phyloP scores from a whole-genome alignment of 2,888 invertebrate species.

The Venustoraphidia nigricollis region DNA sequence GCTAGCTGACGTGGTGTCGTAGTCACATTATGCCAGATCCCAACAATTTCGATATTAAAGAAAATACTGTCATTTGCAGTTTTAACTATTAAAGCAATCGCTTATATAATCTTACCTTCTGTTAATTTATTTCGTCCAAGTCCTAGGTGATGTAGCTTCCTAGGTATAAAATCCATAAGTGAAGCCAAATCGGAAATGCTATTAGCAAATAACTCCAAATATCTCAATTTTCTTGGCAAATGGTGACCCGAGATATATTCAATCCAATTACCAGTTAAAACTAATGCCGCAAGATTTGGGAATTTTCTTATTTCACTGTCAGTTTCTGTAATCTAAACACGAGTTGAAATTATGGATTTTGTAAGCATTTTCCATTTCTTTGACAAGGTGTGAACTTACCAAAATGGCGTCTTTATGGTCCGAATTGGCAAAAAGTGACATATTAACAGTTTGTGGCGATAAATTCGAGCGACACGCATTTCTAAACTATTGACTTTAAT shows the following conservation, averaged over 20 bases:
- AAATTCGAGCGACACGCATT: too few relatives aligned
- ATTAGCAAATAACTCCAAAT: constrained; percentile 35
- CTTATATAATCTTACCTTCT: constrained; percentile 18
- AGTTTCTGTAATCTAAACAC: constrained; percentile 33
- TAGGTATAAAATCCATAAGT: constrained; percentile 25
- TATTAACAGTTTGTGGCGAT: too few relatives aligned
- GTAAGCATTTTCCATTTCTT: too few relatives aligned
- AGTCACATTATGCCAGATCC: too few relatives aligned
- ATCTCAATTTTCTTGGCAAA: constrained; percentile 28
- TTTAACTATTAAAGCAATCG: not conserved
- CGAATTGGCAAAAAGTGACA: too few relatives aligned
- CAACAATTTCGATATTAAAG: too few relatives aligned
- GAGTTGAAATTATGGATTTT: constrained; percentile 20
- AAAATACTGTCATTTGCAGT: too few relatives aligned
- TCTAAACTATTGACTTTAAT: too few relatives aligned
- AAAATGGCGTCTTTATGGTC: too few relatives aligned
- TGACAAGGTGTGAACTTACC: too few relatives aligned
- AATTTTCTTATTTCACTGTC: constrained; percentile 27
- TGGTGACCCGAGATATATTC: constrained; percentile 22
- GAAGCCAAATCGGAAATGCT: constrained; percentile 23
- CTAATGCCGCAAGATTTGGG: constrained; percentile 28
- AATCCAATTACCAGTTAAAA: constrained; percentile 29
- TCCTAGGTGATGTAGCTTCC: constrained; percentile 32
- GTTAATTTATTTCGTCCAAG: constrained; percentile 31
- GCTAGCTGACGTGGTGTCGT: too few relatives aligned